Conservation (phyloP, 2,888 invertebrate species). For the Ecdyonurus torrentis region DNA sequence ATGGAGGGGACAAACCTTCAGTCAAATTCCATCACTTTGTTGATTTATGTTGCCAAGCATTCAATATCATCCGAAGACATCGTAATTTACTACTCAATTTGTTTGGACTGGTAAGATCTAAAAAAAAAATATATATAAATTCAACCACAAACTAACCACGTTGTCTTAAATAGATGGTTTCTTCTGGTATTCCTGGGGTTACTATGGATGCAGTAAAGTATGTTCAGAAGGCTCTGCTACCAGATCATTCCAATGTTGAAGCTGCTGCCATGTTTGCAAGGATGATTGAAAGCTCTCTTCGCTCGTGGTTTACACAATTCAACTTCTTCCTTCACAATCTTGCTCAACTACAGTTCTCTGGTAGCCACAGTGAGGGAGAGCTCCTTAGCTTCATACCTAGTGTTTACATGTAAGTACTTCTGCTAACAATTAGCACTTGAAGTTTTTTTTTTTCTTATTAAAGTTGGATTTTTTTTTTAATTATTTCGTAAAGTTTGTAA, state of each 20-base stretch:
- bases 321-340: conserved; percentile 97
- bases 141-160: neutral
- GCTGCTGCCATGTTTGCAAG: conserved; percentile 91
- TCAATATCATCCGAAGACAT: conserved; percentile 84
- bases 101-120: conserved; percentile 60
- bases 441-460: neutral
- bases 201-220: conserved; percentile 82
- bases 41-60: conserved; percentile 95
- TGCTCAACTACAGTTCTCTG: conserved; percentile 79
- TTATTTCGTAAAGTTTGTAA: neutral
- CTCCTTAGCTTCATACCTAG: conserved; percentile 86
- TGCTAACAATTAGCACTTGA: conserved; percentile 4
- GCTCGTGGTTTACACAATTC: conserved; percentile 86
- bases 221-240: conserved; percentile 76
- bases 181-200: conserved; percentile 82
- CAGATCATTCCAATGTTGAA: conserved; percentile 81
- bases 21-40: conserved; percentile 94
- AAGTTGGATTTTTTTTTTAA: neutral
- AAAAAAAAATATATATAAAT: conserved; percentile 5
- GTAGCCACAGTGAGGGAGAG: conserved; percentile 63
- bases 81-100: conserved; percentile 79
- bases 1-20: conserved; percentile 84
- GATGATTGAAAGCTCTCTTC: conserved; percentile 88
- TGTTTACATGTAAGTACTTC: conserved; percentile 64
- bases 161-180: conserved; percentile 54